Evolutionary conservation across 2,888 invertebrate species (phyloP).

Genomic region (Notodonta ziczac): DNA sequence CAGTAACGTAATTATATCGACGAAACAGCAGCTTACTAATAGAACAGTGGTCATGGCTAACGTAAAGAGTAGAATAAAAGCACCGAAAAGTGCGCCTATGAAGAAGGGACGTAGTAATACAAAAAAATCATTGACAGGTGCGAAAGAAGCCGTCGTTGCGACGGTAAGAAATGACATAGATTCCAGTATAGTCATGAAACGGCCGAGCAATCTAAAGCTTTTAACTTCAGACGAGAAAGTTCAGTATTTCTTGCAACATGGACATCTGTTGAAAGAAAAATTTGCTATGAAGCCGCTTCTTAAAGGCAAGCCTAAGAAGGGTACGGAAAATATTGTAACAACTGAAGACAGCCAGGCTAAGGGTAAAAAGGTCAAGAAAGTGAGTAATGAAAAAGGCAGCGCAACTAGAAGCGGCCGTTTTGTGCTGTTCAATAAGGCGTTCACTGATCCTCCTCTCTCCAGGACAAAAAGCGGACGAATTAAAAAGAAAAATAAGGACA

Average conservation of each 20-base stretch:
- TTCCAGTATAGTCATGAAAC: constrained; percentile 42
- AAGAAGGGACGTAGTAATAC: constrained; percentile 55
- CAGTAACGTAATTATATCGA: constrained; percentile 40
- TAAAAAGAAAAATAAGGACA: constrained; percentile 49
- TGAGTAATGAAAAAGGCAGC: constrained; percentile 9
- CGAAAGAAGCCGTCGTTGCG: constrained; percentile 42
- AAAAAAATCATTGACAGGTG: constrained; percentile 59
- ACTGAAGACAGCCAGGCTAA: constrained; percentile 14
- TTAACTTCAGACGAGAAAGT: constrained; percentile 49
- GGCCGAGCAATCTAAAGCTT: constrained; percentile 39
- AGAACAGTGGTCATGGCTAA: constrained; percentile 69
- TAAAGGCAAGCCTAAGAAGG: constrained; percentile 6
- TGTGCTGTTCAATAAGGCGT: background rate
- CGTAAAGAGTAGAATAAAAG: constrained; percentile 67
- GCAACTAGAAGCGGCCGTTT: background rate
- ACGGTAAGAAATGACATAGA: constrained; percentile 34
- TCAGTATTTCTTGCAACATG: constrained; percentile 53
- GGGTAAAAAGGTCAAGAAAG: constrained; percentile 15
- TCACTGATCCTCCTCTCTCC: background rate
- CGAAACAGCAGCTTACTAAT: constrained; percentile 64
- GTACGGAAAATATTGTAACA: constrained; percentile 5
- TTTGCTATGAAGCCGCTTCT: constrained; percentile 23
- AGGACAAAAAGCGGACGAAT: constrained; percentile 52
- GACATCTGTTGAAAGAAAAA: constrained; percentile 44
- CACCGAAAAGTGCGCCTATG: constrained; percentile 58